Percentiles rank a stretch among this genome's conserved stretches.
phyloP scores from a whole-genome alignment of 2,797 vertebrate genomes.

The Mionectes olivaceus region DNA sequence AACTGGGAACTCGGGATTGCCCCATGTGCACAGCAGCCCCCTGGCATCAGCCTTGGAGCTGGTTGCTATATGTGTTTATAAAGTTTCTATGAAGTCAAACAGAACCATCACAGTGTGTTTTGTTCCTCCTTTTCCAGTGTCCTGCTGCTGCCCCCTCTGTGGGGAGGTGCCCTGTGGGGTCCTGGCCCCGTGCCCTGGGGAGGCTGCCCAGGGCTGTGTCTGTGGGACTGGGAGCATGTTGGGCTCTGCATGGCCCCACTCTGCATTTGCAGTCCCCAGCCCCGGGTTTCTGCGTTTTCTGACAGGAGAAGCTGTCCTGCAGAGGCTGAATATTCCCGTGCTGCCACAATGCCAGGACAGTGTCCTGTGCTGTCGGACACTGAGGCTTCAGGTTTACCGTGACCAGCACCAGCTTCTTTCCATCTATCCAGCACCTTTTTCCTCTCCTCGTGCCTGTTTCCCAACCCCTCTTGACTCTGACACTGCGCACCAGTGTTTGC shows the following conservation, averaged over 20 bases:
- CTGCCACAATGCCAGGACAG: not conserved
- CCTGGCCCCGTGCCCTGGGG: rapidly evolving
- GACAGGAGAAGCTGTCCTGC: not conserved
- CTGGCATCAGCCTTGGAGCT: not conserved
- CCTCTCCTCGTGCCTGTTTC: not conserved
- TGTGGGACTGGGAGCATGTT: not conserved
- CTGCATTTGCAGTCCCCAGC: not conserved
- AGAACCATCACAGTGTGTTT: not conserved
- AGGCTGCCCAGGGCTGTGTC: not conserved
- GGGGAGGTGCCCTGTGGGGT: too few species aligned
- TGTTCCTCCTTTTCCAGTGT: rapidly evolving
- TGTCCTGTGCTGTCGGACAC: rapidly evolving
- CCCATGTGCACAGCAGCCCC: not conserved
- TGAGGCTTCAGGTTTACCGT: not conserved
- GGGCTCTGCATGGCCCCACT: not conserved
- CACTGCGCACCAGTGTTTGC: not conserved
- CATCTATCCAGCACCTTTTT: not conserved
- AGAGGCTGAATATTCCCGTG: not conserved
- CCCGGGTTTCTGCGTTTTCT: not conserved
- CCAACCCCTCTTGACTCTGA: not conserved
- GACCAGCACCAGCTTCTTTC: not conserved
- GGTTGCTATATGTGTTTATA: not conserved
- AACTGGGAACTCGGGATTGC: rapidly evolving
- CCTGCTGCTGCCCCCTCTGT: not conserved
- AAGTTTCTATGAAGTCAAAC: slow-evolving; percentile 30